Conservation (phyloP, 2,113 vertebrate species). For the Euleptes europaea region DNA sequence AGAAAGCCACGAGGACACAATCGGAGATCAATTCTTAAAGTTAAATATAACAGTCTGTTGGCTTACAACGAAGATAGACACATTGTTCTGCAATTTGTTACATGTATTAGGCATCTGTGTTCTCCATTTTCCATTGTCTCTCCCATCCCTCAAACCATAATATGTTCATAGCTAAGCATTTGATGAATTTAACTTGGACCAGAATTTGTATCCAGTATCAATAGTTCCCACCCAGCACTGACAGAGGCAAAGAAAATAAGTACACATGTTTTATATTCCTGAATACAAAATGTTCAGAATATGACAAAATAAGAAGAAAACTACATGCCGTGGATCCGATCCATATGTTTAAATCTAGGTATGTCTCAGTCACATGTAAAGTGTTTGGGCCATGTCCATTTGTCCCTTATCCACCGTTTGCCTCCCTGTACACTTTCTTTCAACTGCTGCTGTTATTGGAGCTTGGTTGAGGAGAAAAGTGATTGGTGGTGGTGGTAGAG, state of each 20-base stretch:
- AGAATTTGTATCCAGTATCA: not conserved
- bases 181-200: not conserved
- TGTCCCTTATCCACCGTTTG: not conserved
- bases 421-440: not conserved
- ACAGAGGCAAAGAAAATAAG: not conserved
- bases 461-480: not conserved
- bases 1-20: constrained; percentile 29
- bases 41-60: constrained; percentile 19
- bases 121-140: accelerated
- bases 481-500: not conserved
- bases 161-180: not conserved
- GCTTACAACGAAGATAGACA: not conserved
- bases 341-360: not conserved
- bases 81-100: not conserved
- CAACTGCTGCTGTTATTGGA: not conserved
- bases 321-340: not conserved
- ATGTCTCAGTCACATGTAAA: not conserved
- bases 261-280: not conserved
- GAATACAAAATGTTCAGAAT: not conserved
- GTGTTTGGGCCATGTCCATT: too few species aligned
- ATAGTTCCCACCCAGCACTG: not conserved
- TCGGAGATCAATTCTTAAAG: constrained; percentile 46
- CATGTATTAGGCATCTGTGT: not conserved
- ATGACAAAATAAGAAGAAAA: not conserved
- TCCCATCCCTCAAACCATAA: not conserved